Base-by-base conservation (phyloP, 2,888 invertebrate species). In the Spilarctia lutea region DNA sequence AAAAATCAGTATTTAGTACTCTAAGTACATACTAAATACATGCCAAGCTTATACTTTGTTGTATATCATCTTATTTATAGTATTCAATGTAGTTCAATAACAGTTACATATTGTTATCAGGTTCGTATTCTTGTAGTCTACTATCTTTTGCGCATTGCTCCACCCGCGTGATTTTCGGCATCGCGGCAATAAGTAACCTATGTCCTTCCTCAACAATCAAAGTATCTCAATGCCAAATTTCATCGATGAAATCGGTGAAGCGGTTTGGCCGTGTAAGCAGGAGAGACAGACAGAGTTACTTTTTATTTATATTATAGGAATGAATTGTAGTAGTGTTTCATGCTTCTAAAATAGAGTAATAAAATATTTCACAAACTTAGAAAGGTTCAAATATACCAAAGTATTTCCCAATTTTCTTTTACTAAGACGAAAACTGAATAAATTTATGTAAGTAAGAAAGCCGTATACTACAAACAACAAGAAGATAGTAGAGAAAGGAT, bases 401-500 rank as follows among this genome's bases (percentile, higher is more conserved):
- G 70, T 79, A 82, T 84, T 79, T 82, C 68, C 71, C 80, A 81
- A 81, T 84, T 84, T 84, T 75, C 76, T 81, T 84, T 84, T 84
- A 84, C 79, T 84, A 82, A 81, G 70, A 74, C 78, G 39, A 72
- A 78, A 83, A 79, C 77, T 78, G 75, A 79, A 85, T 81, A 85
- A 83, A 87, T 74, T 83, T 80, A 74, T 76, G 75, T 79, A 75
- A 78, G 75, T 83, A 79, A 83, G 82, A 79, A 81, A 77, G 77
- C 79, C 79, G 79, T 86, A 85, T 79, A 85, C 76, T 79, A 67
- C 68, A 27, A 71, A 74, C 82, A 90, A 92, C 87, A 89, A 92
- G 91, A 91, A 91, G 85, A 80, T 87, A 89, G 83, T 87, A 88
- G 86, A 87, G 85, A 85, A 88, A 87, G 88, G 88, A 90, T 91